Evolutionary conservation across 2,888 invertebrate genomes (phyloP).

Genomic region (Caenorhabditis angaria): DNA sequence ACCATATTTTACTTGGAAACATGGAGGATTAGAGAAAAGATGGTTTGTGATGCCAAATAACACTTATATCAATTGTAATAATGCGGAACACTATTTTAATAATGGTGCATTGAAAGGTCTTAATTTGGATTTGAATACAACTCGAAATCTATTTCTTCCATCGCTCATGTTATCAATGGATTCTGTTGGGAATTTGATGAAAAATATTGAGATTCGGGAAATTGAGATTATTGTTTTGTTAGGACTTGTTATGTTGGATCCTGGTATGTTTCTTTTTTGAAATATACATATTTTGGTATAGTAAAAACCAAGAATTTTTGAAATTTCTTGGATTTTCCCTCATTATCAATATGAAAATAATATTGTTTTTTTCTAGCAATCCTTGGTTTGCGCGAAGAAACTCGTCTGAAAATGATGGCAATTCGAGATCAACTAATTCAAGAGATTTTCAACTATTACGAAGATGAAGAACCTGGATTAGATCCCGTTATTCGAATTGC

Average conservation of each 20-base stretch:
- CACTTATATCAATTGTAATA: slow-evolving; percentile 58
- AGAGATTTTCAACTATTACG: slow-evolving; percentile 56
- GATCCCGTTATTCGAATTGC: slow-evolving; percentile 64
- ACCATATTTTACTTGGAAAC: slow-evolving; percentile 65
- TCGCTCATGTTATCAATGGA: slow-evolving; percentile 65
- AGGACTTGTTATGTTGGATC: slow-evolving; percentile 53
- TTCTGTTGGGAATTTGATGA: slow-evolving; percentile 58
- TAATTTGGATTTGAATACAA: slow-evolving; percentile 61
- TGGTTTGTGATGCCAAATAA: slow-evolving; percentile 69
- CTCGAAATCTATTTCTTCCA: slow-evolving; percentile 64
- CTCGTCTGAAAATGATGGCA: slow-evolving; percentile 39
- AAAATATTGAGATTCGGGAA: slow-evolving; percentile 51
- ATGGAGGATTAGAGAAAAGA: slow-evolving; percentile 58
- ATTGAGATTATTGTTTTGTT: slow-evolving; percentile 59
- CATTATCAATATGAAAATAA: no score
- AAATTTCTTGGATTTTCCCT: slow-evolving; percentile 16
- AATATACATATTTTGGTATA: background rate
- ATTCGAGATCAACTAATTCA: slow-evolving; percentile 56
- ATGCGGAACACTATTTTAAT: slow-evolving; percentile 60
- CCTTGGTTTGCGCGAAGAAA: slow-evolving; percentile 33
- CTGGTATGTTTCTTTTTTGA: slow-evolving; percentile 10
- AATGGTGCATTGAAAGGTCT: slow-evolving; percentile 55
- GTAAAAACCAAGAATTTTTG: background rate
- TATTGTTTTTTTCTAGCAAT: slow-evolving; percentile 22
- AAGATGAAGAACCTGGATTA: slow-evolving; percentile 35